A percentile compares a stretch with the other conserved stretches of the same genome.
Evolutionary conservation across 2,113 vertebrate genomes (phyloP).

Genomic region (Larimichthys polyactis): DNA sequence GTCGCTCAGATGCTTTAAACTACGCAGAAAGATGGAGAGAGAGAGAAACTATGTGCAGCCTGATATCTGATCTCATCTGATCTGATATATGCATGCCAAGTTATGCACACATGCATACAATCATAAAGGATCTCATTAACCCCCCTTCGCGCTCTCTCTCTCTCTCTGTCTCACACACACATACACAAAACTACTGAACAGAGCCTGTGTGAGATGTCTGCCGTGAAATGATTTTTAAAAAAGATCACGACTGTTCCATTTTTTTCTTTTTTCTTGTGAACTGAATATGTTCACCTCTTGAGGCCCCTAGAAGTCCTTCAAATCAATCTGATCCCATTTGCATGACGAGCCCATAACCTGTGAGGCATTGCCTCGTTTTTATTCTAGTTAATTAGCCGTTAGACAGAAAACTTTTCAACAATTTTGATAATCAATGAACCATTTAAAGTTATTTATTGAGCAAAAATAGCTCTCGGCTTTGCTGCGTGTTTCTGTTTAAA

Average conservation of each 20-base stretch:
- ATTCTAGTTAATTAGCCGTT: neutral
- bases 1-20: conserved; percentile 52
- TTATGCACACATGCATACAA: conserved; percentile 23
- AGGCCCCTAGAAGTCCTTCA: neutral
- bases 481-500: neutral
- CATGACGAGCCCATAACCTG: neutral
- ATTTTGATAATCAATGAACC: neutral
- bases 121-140: conserved; percentile 58
- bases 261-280: neutral
- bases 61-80: conserved; percentile 33
- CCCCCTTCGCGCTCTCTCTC: conserved; percentile 2
- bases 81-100: conserved; percentile 41
- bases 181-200: neutral
- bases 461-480: neutral
- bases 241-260: neutral
- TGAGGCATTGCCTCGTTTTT: neutral
- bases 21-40: conserved; percentile 35
- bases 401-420: too few relatives aligned
- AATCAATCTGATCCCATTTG: neutral
- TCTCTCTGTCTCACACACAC: neutral
- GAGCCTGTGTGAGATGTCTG: conserved; percentile 27
- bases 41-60: conserved; percentile 23
- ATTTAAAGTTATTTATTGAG: neutral
- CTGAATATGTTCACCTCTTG: neutral
- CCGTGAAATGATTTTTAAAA: neutral